Evolutionary conservation across 2,113 vertebrate species (phyloP).

Genomic region (Mastomys natalensis): DNA sequence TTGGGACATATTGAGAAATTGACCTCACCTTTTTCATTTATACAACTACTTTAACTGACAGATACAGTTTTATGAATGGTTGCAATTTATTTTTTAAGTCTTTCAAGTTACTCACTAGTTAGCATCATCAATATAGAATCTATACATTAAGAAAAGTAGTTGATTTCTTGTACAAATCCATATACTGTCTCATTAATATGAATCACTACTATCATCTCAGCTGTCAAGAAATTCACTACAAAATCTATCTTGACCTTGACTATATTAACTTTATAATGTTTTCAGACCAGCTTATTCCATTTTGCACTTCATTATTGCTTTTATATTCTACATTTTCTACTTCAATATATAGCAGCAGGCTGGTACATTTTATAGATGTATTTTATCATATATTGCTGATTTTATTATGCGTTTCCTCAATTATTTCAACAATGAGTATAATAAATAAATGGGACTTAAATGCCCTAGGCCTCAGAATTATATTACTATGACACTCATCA

Average conservation of each 20-base stretch:
- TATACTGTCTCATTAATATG: background rate
- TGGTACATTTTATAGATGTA: background rate
- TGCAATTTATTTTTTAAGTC: background rate
- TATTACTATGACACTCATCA: background rate
- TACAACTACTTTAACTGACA: background rate
- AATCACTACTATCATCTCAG: background rate
- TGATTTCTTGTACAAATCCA: background rate
- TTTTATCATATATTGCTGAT: background rate
- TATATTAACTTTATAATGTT: background rate
- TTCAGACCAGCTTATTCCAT: background rate
- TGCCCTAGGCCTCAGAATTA: background rate
- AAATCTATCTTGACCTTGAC: background rate
- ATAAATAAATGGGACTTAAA: background rate
- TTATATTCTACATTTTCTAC: background rate
- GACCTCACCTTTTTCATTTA: background rate
- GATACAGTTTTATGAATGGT: background rate
- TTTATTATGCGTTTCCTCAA: background rate
- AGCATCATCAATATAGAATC: background rate
- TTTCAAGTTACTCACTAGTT: background rate
- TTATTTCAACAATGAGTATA: conserved; percentile 11
- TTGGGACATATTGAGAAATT: background rate
- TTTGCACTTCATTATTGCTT: background rate
- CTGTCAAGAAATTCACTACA: background rate
- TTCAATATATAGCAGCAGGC: background rate
- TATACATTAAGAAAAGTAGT: background rate